phyloP scores from a whole-genome alignment of 2,888 invertebrate genomes.

The Anarsia innoxiella region DNA sequence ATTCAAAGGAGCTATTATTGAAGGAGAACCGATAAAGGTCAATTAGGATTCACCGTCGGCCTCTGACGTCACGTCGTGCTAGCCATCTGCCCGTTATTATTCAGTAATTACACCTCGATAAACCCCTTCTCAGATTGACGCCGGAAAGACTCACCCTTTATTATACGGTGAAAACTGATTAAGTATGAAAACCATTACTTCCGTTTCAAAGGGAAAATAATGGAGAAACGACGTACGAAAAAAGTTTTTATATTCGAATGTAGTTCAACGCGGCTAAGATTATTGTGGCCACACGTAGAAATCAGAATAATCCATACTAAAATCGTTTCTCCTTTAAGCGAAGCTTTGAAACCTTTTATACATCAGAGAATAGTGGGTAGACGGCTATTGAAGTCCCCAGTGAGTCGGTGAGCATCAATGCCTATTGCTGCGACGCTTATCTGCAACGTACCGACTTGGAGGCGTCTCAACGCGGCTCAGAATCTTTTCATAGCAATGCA shows the following conservation, averaged over 20 bases:
- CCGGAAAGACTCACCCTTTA: too few species aligned
- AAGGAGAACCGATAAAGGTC: slow-evolving; percentile 52
- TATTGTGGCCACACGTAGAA: slow-evolving; percentile 11
- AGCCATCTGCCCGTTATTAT: slow-evolving; percentile 28
- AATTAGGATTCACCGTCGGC: slow-evolving; percentile 45
- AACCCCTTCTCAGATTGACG: slow-evolving; percentile 16
- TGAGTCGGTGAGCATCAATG: slow-evolving; percentile 68
- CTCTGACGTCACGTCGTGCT: slow-evolving; percentile 25
- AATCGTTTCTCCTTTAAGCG: slow-evolving; percentile 48
- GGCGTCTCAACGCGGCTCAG: slow-evolving; percentile 22
- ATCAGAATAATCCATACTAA: slow-evolving; percentile 30
- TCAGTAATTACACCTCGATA: slow-evolving; percentile 34
- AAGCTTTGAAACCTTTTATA: slow-evolving; percentile 61
- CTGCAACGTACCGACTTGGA: slow-evolving; percentile 28
- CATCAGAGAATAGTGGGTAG: slow-evolving; percentile 60
- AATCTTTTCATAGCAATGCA: slow-evolving; percentile 50
- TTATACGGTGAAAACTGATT: too few species aligned
- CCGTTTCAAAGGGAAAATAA: too few species aligned
- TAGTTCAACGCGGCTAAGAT: too few species aligned
- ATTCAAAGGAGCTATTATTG: slow-evolving; percentile 60
- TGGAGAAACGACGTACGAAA: too few species aligned
- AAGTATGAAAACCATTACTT: too few species aligned
- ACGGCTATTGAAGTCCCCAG: slow-evolving; percentile 65
- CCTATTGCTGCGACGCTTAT: slow-evolving; percentile 71
- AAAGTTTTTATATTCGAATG: too few species aligned